Evolutionary conservation across 2,797 vertebrate species (phyloP).

Genomic region (Helarctos malayanus): DNA sequence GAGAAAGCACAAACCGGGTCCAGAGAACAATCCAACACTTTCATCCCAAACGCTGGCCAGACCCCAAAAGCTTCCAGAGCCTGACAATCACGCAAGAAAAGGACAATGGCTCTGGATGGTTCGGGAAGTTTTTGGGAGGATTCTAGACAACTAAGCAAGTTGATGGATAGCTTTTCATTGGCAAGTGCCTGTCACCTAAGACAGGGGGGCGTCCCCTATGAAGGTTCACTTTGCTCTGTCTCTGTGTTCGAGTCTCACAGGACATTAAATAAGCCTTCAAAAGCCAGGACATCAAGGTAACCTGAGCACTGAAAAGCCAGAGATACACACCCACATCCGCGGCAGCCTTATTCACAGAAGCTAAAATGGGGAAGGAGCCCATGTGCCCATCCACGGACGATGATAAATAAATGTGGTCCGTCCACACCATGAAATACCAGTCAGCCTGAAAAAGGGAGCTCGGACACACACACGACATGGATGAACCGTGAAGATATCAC

Average conservation of each 20-base stretch:
- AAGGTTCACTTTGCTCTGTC: neutral
- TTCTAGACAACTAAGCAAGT: fast-evolving
- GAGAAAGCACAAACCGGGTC: neutral
- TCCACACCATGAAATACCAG: fast-evolving
- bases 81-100: neutral
- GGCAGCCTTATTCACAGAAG: neutral
- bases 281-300: neutral
- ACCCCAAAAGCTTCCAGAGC: neutral
- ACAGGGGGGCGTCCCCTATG: neutral
- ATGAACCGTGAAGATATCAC: neutral
- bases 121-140: neutral
- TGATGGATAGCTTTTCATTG: neutral
- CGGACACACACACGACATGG: neutral
- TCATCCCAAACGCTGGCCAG: neutral
- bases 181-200: neutral
- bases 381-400: fast-evolving
- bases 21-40: neutral
- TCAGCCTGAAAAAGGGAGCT: neutral
- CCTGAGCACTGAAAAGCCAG: neutral
- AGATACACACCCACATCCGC: fast-evolving
- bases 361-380: neutral
- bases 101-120: neutral
- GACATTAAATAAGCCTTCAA: neutral
- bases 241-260: neutral
- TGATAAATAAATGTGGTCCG: neutral